Base-by-base conservation (phyloP, 2,113 vertebrate species). In the Notothenia rossii region DNA sequence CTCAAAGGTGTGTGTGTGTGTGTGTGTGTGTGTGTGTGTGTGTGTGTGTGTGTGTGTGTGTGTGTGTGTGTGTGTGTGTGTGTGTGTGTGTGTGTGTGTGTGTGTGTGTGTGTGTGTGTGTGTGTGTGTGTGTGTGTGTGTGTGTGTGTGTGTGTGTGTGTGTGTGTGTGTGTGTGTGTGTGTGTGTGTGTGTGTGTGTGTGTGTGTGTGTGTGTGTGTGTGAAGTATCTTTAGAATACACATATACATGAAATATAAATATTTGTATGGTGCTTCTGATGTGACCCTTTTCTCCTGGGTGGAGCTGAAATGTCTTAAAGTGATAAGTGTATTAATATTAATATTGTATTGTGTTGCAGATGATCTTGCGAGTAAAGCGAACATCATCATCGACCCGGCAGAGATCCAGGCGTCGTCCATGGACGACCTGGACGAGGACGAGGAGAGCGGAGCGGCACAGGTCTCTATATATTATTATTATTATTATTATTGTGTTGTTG, bases 371-470 rank as follows among this genome's bases (percentile, higher is more conserved):
- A 92, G 95, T 54, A 98, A 97, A 92, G 97, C 98, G 80, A 99
- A 99, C 79, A 96, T 99, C 62, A 88, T 99, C 75, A 98, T 99
- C 0, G 98, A 99, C 82, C 98, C 98, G 0, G 92, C 97, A 0
- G 98, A 99, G 94, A 96, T 99, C 76, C 97, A 97, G 90, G 91
- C 96, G 1, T 84, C 96, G 18, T 98, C 97, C 1, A 99, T 99
- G 98, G 98, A 99, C 0, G 98, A 99, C 88, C 94, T 99, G 0
- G 98, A 99, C 11, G 98, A 99, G 90, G 97, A 99, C 40, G 98
- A 99, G 71, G 95, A 97, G 75, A 95, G 93, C 0, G 94, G 96
- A 22, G 95, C 95, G 0, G 93, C 95, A 11, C 97, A 98, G 95
- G 98, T 63, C 13, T 12, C 14, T 7, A 5, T 33, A 15, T n/a